These are phyloP conservation scores for Drosophila quadrilineata DNA, from an alignment of 1,140 invertebrate genomes.

Conservation along the genomic window DNA sequence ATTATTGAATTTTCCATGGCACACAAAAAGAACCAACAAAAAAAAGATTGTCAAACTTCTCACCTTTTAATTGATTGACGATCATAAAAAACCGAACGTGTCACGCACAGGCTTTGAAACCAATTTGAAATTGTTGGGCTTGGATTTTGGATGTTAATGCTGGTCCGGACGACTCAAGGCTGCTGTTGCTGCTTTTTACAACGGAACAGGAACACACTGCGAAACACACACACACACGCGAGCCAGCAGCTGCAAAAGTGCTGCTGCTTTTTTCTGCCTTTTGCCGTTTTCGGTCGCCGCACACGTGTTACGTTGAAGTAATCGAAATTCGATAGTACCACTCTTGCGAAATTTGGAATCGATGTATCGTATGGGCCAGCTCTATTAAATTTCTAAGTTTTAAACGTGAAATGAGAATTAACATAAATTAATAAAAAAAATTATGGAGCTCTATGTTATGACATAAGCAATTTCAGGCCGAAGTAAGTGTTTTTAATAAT, in stretches of 20 bases:
- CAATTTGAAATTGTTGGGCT: constrained; percentile 37
- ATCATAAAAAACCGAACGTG: constrained; percentile 43
- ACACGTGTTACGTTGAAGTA: constrained; percentile 41
- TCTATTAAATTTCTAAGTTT: background rate
- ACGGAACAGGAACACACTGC: constrained; percentile 43
- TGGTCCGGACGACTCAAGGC: constrained; percentile 32
- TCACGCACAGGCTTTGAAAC: constrained; percentile 37
- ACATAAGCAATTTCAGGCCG: too few species aligned
- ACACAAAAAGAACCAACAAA: too few species aligned
- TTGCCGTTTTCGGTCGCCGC: constrained; percentile 33
- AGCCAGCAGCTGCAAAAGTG: constrained; percentile 42
- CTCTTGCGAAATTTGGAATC: background rate
- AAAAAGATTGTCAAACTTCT: constrained; percentile 10
- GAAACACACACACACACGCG: constrained; percentile 37
- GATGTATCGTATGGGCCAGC: background rate
- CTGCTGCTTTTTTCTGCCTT: constrained; percentile 35
- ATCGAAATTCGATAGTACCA: constrained; percentile 6
- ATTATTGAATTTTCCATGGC: constrained; percentile 69
- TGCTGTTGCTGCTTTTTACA: constrained; percentile 43
- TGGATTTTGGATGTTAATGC: too few species aligned
- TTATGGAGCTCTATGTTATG: background rate
- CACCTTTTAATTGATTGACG: constrained; percentile 36
- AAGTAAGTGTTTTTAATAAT: too few species aligned
- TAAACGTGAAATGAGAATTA: background rate
- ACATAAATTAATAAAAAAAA: background rate